phyloP scores from a whole-genome alignment of 1,140 invertebrate genomes.

The Steinernema feltiae region DNA sequence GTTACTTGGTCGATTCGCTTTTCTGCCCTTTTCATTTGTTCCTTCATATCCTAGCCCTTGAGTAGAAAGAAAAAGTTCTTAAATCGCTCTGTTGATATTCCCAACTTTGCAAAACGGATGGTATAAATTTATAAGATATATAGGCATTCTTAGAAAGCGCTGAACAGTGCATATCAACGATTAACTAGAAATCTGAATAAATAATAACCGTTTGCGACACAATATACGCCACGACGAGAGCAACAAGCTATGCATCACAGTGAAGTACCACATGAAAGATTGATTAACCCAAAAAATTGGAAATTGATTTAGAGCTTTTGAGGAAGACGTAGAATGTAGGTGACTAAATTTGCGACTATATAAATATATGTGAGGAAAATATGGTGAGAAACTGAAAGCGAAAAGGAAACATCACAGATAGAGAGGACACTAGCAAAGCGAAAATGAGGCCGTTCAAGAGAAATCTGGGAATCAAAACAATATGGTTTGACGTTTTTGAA shows the following conservation, averaged over 20 bases:
- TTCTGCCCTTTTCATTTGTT: background rate
- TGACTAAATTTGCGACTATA: background rate
- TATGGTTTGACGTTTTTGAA: background rate
- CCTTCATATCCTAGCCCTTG: background rate
- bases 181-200: background rate
- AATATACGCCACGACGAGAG: background rate
- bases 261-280: background rate
- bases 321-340: background rate
- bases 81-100: background rate
- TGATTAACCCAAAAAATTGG: too few species aligned
- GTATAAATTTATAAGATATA: background rate
- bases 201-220: slow-evolving; percentile 4
- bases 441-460: background rate
- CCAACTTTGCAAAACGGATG: background rate
- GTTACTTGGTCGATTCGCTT: background rate
- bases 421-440: background rate
- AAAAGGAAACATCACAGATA: background rate
- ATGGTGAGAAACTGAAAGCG: background rate
- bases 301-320: too few species aligned
- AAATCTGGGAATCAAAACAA: background rate
- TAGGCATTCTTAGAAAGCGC: too few species aligned
- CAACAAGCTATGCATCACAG: background rate
- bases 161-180: background rate
- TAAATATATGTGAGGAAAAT: background rate
- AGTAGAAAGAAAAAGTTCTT: background rate